Percentiles rank a stretch among this genome's conserved stretches.
Conservation (phyloP, 2,797 vertebrate genomes). For the Falco novaeseelandiae region DNA sequence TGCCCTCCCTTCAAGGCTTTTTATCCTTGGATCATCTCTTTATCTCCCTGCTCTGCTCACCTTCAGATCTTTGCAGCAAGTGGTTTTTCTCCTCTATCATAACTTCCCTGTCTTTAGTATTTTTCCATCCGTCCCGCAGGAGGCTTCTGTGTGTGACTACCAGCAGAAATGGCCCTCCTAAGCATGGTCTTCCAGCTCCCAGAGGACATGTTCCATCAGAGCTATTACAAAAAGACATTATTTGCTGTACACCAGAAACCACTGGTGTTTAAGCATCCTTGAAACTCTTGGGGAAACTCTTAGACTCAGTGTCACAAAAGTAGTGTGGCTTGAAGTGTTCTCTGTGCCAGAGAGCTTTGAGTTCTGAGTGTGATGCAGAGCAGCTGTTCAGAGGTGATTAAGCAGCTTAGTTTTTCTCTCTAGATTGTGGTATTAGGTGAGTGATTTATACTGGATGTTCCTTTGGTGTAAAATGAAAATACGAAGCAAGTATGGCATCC, state of each 20-base stretch:
- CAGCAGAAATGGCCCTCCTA: background rate
- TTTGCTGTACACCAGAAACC: background rate
- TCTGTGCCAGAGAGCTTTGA: background rate
- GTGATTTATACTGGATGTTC: background rate
- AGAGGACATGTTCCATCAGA: background rate
- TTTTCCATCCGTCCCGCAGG: background rate
- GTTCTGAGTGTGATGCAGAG: background rate
- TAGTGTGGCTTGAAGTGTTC: background rate
- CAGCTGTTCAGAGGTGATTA: background rate
- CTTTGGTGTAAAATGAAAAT: background rate
- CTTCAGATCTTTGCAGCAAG: background rate
- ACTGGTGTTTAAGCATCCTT: background rate
- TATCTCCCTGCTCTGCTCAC: background rate
- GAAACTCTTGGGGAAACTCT: background rate
- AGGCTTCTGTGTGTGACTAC: background rate
- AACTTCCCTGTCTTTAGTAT: background rate
- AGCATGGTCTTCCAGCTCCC: background rate
- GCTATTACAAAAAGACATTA: background rate
- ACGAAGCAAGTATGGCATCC: accelerated
- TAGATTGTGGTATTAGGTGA: too few relatives aligned
- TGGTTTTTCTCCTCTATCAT: background rate
- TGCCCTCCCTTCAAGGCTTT: background rate
- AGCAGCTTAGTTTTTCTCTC: background rate
- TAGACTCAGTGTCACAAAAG: background rate
- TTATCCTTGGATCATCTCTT: background rate